These are phyloP conservation scores for Vanessa atalanta DNA, from an alignment of 1,140 invertebrate genomes.

Conservation along the genomic window DNA sequence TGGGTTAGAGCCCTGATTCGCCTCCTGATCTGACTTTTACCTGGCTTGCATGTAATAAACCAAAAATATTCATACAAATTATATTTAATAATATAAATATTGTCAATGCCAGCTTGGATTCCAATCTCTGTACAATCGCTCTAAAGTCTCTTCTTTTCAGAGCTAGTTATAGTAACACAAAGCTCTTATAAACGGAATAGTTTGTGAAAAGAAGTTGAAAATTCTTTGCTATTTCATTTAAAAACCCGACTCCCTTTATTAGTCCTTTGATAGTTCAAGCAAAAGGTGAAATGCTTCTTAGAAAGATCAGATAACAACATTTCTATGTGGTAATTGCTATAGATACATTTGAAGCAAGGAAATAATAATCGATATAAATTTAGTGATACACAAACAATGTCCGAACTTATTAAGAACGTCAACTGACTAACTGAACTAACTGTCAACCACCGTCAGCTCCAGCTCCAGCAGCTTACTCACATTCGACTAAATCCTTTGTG, in stretches of 20 bases:
- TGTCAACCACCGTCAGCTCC: no score
- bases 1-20: no score
- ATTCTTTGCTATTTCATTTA: slow-evolving; percentile 16
- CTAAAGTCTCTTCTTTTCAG: background rate
- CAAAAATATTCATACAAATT: background rate
- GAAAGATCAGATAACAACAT: background rate
- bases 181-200: slow-evolving; percentile 12
- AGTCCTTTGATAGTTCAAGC: slow-evolving; percentile 11
- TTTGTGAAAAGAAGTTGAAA: slow-evolving; percentile 16
- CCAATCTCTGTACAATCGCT: background rate
- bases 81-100: background rate
- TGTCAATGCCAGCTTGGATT: no score
- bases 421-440: no score
- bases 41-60: no score
- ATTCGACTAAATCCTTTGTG: no score
- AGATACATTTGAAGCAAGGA: no score
- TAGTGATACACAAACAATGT: no score
- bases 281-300: slow-evolving; percentile 4
- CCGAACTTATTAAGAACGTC: no score
- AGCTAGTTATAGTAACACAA: slow-evolving; percentile 7
- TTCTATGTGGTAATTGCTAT: background rate
- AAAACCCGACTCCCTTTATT: slow-evolving; percentile 7
- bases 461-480: no score
- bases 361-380: no score
- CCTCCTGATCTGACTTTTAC: no score